Percentiles rank a stretch among this genome's conserved stretches.
These are phyloP conservation scores for Pseudobourletiella spinata DNA, from an alignment of 1,140 invertebrate genomes.

Conservation along the genomic window DNA sequence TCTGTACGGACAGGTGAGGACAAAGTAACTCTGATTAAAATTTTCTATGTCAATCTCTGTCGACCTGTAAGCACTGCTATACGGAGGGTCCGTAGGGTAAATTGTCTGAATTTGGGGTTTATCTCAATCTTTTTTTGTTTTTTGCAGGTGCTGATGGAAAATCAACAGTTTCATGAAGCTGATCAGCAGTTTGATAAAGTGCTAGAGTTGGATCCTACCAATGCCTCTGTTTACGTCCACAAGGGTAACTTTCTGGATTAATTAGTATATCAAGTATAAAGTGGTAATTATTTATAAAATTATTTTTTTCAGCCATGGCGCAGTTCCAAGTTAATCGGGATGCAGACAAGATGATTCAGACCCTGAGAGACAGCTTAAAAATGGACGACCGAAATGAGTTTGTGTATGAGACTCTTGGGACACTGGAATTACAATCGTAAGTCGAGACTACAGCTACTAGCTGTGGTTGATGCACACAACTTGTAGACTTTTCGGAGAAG, in stretches of 20 bases:
- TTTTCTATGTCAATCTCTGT: too few relatives aligned
- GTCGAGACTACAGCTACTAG: neutral
- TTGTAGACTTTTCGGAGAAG: too few relatives aligned
- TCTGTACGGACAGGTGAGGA: slow-evolving; percentile 64
- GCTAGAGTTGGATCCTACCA: slow-evolving; percentile 67
- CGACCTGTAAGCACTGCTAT: too few relatives aligned
- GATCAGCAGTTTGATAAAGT: slow-evolving; percentile 73
- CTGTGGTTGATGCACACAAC: too few relatives aligned
- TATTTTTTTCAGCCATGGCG: slow-evolving; percentile 53
- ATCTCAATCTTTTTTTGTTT: too few relatives aligned
- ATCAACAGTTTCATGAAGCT: slow-evolving; percentile 69
- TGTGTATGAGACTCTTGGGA: slow-evolving; percentile 88
- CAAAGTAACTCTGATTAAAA: too few relatives aligned
- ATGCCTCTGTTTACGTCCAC: slow-evolving; percentile 79
- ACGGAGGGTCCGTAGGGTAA: too few relatives aligned
- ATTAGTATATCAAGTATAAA: slow-evolving; percentile 2
- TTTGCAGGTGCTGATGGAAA: slow-evolving; percentile 61
- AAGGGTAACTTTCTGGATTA: slow-evolving; percentile 50
- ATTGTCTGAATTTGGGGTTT: too few relatives aligned
- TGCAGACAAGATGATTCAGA: slow-evolving; percentile 63
- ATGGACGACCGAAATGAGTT: slow-evolving; percentile 87
- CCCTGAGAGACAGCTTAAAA: slow-evolving; percentile 72
- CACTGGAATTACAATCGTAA: slow-evolving; percentile 85
- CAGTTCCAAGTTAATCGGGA: slow-evolving; percentile 70
- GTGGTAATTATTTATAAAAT: neutral